These are phyloP conservation scores for Patella ulyssiponensis DNA, from an alignment of 2,888 invertebrate species.

Conservation along the genomic window DNA sequence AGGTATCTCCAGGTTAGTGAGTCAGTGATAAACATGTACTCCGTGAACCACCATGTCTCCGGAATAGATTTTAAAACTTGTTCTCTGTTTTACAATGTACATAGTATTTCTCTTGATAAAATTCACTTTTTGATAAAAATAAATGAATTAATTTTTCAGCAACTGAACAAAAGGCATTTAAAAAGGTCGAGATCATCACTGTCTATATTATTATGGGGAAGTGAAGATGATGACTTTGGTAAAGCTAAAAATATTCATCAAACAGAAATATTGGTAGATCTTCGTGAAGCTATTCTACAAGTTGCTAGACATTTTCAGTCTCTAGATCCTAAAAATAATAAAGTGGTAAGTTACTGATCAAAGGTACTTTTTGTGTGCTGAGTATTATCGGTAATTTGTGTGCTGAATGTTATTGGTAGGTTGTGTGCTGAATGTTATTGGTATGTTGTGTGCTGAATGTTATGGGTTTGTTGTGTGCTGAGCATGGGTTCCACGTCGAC, in stretches of 20 bases:
- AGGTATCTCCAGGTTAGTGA: too few relatives aligned
- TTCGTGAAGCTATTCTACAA: conserved; percentile 94
- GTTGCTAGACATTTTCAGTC: conserved; percentile 95
- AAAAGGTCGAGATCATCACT: conserved; percentile 92
- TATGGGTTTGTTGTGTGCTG: too few relatives aligned
- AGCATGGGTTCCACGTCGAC: too few relatives aligned
- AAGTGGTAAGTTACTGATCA: conserved; percentile 69
- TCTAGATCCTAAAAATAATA: conserved; percentile 85
- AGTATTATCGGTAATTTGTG: too few relatives aligned
- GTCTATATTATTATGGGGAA: conserved; percentile 81
- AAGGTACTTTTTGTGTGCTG: too few relatives aligned
- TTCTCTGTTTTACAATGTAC: background rate
- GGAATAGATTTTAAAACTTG: background rate
- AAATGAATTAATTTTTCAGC: conserved; percentile 58
- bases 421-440: too few relatives aligned
- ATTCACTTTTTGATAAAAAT: too few relatives aligned
- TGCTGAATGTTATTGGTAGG: too few relatives aligned
- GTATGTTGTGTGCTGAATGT: too few relatives aligned
- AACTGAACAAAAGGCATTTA: conserved; percentile 83
- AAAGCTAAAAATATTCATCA: conserved; percentile 96
- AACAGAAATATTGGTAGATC: conserved; percentile 97
- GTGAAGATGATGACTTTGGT: conserved; percentile 77
- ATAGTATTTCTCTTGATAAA: background rate
- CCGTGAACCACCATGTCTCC: background rate
- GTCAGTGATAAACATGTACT: too few relatives aligned